Evolutionary conservation across 2,797 vertebrate species (phyloP), one percentile per base, ranked within the genome.

Genomic region (Cynopterus sphinx): DNA sequence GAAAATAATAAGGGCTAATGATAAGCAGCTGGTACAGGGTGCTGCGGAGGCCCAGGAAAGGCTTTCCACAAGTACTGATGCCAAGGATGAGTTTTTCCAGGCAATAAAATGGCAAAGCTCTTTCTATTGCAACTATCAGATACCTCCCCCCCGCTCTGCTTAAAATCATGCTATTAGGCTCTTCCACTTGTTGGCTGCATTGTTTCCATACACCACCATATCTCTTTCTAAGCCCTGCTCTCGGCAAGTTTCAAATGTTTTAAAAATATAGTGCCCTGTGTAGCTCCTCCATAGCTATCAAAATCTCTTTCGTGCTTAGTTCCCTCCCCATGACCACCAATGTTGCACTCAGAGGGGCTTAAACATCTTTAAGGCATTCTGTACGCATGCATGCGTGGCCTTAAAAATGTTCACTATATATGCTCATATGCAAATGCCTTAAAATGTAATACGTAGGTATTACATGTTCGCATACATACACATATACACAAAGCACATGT

Each of bases 11-110:
- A 53, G 46, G 0, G 6, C 39, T 36, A 0, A 49, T 49, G 59
- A 28, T 0, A 1, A 21, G 59, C 46, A 31, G 36, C 24, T 17
- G 4, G 15, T 13, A 4, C 0, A 0, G 26, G 28, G 53, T 57
- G 24, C 43, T 10, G 1, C 1, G 3, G 43, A 41, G 68, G 22
- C 33, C 33, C 3, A 4, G 28, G 31, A 39, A 39, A 51, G 63
- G 2, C 1, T 0, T 31, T 21, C 46, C 63, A 43, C 43, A 87
- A 26, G 24, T 2, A 65, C 46, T 0, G 0, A 31, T 12, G 59
- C 53, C 36, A 31, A n/a, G 13, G 1, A 24, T 16, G 84, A 39
- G 6, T 4, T 84, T 49, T 92, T 83, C 53, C 59, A 65, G 36
- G 10, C 33, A 33, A 59, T 92, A 78, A 39, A 19, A 33, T 24